Evolutionary conservation across 2,888 invertebrate species (phyloP).

Genomic region (Synanthedon vespiformis): DNA sequence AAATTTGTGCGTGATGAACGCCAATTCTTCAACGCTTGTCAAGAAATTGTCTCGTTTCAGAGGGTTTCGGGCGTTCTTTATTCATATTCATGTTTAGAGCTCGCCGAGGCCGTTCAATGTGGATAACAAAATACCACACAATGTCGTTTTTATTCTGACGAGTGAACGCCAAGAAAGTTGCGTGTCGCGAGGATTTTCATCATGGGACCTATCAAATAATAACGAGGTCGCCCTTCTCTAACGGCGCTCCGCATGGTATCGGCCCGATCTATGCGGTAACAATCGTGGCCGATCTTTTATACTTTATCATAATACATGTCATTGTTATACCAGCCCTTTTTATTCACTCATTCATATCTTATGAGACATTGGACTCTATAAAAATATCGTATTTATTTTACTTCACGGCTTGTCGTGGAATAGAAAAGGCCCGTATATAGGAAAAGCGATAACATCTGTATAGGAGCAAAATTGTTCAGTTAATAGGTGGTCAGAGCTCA

Average conservation of each 20-base stretch:
- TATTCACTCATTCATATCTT: constrained; percentile 28
- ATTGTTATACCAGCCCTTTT: constrained; percentile 27
- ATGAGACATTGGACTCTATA: constrained; percentile 6
- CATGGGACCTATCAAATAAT: constrained; percentile 64
- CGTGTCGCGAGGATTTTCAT: constrained; percentile 61
- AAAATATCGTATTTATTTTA: constrained; percentile 16
- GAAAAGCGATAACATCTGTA: constrained; percentile 14
- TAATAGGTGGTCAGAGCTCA: constrained; percentile 38
- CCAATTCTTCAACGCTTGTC: constrained; percentile 53
- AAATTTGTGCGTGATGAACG: constrained; percentile 59
- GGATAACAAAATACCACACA: constrained; percentile 45
- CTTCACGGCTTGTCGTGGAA: constrained; percentile 10
- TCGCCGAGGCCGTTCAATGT: constrained; percentile 25
- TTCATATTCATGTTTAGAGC: constrained; percentile 50
- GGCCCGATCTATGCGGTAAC: constrained; percentile 44
- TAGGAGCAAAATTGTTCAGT: constrained; percentile 31
- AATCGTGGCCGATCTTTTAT: constrained; percentile 51
- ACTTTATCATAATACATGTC: constrained; percentile 45
- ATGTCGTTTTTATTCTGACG: constrained; percentile 58
- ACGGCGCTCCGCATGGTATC: constrained; percentile 43
- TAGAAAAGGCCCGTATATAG: constrained; percentile 11
- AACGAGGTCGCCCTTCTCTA: constrained; percentile 53
- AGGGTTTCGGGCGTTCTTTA: constrained; percentile 36
- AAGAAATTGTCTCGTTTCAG: constrained; percentile 46
- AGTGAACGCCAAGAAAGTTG: constrained; percentile 61